phyloP scores from a whole-genome alignment of 64 coral and sea anemone genomes.

The Actinia equina region DNA sequence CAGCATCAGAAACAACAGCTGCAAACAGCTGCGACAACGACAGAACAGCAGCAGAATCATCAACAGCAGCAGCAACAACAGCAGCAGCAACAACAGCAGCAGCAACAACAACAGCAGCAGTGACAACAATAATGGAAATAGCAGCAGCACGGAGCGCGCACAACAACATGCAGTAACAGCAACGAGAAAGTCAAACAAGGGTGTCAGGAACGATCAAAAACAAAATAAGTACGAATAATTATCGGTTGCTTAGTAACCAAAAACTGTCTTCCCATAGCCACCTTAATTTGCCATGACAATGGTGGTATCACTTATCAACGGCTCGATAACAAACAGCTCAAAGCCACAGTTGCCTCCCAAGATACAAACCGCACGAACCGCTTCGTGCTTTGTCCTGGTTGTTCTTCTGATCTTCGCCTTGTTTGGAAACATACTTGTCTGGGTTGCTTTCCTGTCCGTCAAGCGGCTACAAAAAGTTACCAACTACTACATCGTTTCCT shows the following conservation, averaged over 20 bases:
- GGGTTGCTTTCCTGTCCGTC: constrained; percentile 34
- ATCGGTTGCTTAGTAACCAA: neutral
- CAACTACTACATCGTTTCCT: constrained; percentile 55
- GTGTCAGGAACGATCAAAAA: neutral
- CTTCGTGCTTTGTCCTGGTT: constrained; percentile 3
- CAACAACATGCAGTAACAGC: no score
- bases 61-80: no score
- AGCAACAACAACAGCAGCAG: no score
- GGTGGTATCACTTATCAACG: neutral
- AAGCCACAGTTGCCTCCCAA: neutral
- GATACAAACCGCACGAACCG: neutral
- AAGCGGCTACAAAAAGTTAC: constrained; percentile 52
- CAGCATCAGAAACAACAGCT: no score
- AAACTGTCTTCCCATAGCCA: neutral
- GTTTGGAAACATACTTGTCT: constrained; percentile 55
- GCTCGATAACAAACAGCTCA: neutral
- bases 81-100: no score
- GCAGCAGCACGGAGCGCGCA: no score
- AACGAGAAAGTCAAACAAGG: no score
- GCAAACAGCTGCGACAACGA: no score
- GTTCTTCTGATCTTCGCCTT: constrained; percentile 34
- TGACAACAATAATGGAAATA: no score
- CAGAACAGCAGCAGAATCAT: no score
- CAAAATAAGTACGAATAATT: neutral
- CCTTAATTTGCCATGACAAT: neutral